Percentiles rank a stretch among this genome's conserved stretches.
phyloP scores from a whole-genome alignment of 2,113 vertebrate genomes.

The Oryctolagus cuniculus region mOryCun1.1 NC_091453.1:32390501-32391000 shows the following conservation, averaged over 20 bases:
- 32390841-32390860: not conserved
- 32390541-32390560: not conserved
- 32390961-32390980: too few relatives aligned
- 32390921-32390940: too few relatives aligned
- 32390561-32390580: slow-evolving; percentile 32
- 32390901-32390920: too few relatives aligned
- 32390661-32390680: not conserved
- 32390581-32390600: slow-evolving; percentile 19
- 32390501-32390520: too few relatives aligned
- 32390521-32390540: too few relatives aligned
- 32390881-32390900: not conserved
- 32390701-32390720: not conserved
- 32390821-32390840: slow-evolving; percentile 39
- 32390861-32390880: not conserved
- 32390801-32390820: slow-evolving; percentile 14
- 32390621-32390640: slow-evolving; percentile 22
- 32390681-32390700: slow-evolving; percentile 22
- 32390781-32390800: not conserved
- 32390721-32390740: slow-evolving; percentile 1
- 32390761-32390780: slow-evolving; percentile 24
- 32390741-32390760: slow-evolving; percentile 5
- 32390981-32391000: too few relatives aligned
- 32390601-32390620: not conserved
- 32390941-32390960: too few relatives aligned
- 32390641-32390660: slow-evolving; percentile 13